phyloP scores from a whole-genome alignment of 2,888 invertebrate species.

The Resseliella maxima region DNA sequence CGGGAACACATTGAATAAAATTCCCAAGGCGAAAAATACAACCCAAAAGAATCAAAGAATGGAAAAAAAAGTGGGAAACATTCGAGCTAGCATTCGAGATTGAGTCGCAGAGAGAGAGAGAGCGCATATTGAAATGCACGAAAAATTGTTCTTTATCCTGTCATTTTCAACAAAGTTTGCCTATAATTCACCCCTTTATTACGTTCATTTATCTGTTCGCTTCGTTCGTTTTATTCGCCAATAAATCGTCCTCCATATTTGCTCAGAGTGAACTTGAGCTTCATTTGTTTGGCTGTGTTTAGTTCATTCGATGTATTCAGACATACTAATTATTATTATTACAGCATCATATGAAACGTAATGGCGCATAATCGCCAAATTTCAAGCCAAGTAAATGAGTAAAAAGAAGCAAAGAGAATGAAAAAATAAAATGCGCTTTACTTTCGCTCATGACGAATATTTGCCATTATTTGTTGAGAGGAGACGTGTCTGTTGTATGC shows the following conservation, averaged over 20 bases:
- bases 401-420: background rate
- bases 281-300: background rate
- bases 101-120: background rate
- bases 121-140: background rate
- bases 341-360: conserved; percentile 28
- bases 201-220: conserved; percentile 51
- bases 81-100: no score
- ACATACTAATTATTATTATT: conserved; percentile 40
- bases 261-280: background rate
- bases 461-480: conserved; percentile 8
- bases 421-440: background rate
- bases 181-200: conserved; percentile 43
- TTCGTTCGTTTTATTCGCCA: conserved; percentile 24
- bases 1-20: background rate
- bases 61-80: background rate
- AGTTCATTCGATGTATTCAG: background rate
- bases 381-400: background rate
- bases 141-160: conserved; percentile 16
- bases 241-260: background rate
- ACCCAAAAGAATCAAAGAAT: background rate
- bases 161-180: conserved; percentile 46
- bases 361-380: conserved; percentile 38
- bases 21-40: background rate
- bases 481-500: background rate
- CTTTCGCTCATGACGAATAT: background rate